Base-by-base conservation (phyloP, 2,888 invertebrate species). In the Pogonocherus hispidulus region DNA sequence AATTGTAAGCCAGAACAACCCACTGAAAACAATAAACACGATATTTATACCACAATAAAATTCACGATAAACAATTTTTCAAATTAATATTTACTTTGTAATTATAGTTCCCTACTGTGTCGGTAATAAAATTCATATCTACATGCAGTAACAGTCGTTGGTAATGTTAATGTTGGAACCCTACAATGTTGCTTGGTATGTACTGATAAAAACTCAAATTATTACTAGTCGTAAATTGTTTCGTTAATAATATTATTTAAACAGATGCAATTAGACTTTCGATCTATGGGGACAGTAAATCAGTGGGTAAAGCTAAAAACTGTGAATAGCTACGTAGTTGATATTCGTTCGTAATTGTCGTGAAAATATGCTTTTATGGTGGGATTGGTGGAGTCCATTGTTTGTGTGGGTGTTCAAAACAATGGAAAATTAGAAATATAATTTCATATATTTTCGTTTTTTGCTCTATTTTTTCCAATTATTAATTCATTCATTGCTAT, bases 141-240 rank as follows among this genome's bases (percentile, higher is more conserved):
- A 49, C 22, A 49, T 22, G 11, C 22, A 22, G n/a, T 49, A 49
- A 20, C 20, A 47, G 20, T 3, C 47, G 20, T 11, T 9, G 18
- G 47, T 20, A 8, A 20, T 47, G 47, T 16, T n/a, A n/a, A n/a
- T n/a, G n/a, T n/a, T 44, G 6, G 19, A 3, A 16, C 2, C 66
- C 63, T 60, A 51, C 52, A 59, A 41, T 66, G 66, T 54, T 51
- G 54, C 55, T 55, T n/a, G n/a, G 46, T 32, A 59, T 60, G 18
- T 8, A 8, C 54, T 55, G 62, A 66, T 66, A 60, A 56, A 62
- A 47, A 60, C 49, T 44, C 46, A 23, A 35, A 62, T 62, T 62
- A 66, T 66, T n/a, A n/a, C n/a, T 54, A 20, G 44, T 37, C 46
- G 47, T 66, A 54, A 66, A 66, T 66, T 55, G n/a, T n/a, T n/a